Evolutionary conservation across 2,113 vertebrate species (phyloP), one percentile per base, ranked within the genome.

Genomic region (Alethe castanea): DNA sequence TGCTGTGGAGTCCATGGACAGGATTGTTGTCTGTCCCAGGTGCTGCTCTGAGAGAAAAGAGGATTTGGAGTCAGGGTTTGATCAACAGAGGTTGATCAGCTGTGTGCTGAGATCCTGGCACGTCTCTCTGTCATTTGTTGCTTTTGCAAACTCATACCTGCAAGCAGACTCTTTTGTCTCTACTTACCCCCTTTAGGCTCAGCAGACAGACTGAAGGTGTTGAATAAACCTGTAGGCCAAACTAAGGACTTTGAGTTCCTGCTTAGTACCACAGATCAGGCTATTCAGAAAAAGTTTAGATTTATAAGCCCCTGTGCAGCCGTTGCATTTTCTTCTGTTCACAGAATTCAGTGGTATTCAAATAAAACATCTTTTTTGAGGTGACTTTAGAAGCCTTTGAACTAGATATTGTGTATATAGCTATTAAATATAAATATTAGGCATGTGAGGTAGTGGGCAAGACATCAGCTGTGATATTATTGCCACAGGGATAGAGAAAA

Each of bases 31-130:
- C 56, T 74, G 52, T 74, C 47, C 19, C 24, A 14, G 52, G 26
- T 66, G 48, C 36, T 79, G 69, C 25, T 18, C 36, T 15, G 56
- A 44, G 12, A 26, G 10, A 74, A 28, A 47, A 62, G 87, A 85
- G 69, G 40, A 11, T 65, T 61, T 77, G 50, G 40, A 64, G 24
- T 74, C 25, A 5, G 18, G 4, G 24, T 22, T 78, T 70, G 38
- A 47, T n/a, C 28, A 45, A n/a, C 69, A 66, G 65, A 26, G 73
- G 38, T 78, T 60, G 45, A 44, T 69, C 35, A 71, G 12, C 71
- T 1, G 1, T 44, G 56, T 2, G 0, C 53, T 72, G 31, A 23
- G 13, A 44, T 85, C 40, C 57, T 72, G 52, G 36, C 2, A 2
- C 8, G 14, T 62, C 33, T 71, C 19, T 50, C 62, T 89, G 53